Evolutionary conservation across 2,797 vertebrate genomes (phyloP), one percentile per base, ranked within the genome.

Genomic region (Ibycter americanus): DNA sequence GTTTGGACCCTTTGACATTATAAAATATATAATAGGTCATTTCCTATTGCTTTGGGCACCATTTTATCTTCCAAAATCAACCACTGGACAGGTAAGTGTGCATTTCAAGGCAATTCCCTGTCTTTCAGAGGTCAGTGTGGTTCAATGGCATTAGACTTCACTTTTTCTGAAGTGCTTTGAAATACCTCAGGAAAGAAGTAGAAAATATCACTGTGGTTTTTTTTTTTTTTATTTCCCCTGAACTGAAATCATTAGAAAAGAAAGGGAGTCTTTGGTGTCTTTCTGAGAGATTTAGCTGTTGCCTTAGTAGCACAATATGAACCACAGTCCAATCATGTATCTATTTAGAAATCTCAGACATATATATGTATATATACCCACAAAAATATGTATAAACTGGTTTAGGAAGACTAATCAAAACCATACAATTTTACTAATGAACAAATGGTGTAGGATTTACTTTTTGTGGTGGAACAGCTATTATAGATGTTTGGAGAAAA

Each of bases 21-120:
- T 81, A 49, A 89, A 84, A 89, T 85, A 71, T 65, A 76, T n/a
- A 76, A 80, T 8, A 95, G 32, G 32, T 81, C 40, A 87, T 88
- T 85, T 95, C 49, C n/a, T 88, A 31, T 51, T 54, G 40, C 51
- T 42, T 76, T 74, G 54, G 72, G 61, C 36, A 78, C 62, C 11
- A 56, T 91, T 92, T 95, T 95, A 49, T 95, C 54, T 95, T 80
- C n/a, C 34, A 42, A 78, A 94, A 83, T 83, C 84, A 87, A 86
- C 52, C 34, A 44, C 0, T 72, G 72, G 86, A 83, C 71, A 93
- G 27, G 54, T 78, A 86, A 80, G 38, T 23, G 22, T 62, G 58
- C n/a, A 68, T 90, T 92, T 93, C 79, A 89, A 94, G 72, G 54
- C 9, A 38, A 86, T 89, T 92, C 93, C 49, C 26, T 85, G 72